Evolutionary conservation across 2,113 vertebrate genomes (phyloP), one percentile per base, ranked within the genome.

Genomic region (Xenus cinereus): DNA sequence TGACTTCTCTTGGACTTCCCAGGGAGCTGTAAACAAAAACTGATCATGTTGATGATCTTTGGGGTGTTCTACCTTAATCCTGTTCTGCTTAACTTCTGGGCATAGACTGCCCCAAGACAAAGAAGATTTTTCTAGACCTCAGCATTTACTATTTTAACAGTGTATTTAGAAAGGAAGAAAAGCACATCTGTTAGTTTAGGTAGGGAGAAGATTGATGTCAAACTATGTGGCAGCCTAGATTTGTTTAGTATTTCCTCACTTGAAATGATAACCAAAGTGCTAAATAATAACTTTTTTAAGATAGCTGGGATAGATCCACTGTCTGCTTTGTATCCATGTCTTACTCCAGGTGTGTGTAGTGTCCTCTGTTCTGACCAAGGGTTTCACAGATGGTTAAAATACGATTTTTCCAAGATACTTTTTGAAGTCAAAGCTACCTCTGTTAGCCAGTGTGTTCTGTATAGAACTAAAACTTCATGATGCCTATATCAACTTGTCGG

Each of bases 391-490:
- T n/a, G 24, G 32, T 84, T 69, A 60, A 91, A 92, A 71, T 35
- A 71, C 0, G 1, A 45, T 3, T 19, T 75, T 89, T 84, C 57
- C 57, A 75, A 53, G 35, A 17, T 75, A 39, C 7, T 79, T 89
- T 84, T 82, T 89, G 21, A 90, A 91, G 66, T 71, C 59, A 88
- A 91, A 95, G 45, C 96, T 96, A 95, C 89, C 89, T 96, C 95
- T 79, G 5, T 79, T 72, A 90, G 37, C 60, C 51, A 86, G 4
- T 7, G 3, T 10, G 28, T 37, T 93, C 54, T 72, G 30, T 50
- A 33, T 89, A 60, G 73, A 89, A 23, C 24, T 81, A 60, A 53
- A 92, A 71, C 60, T 67, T 67, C 39, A 39, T 74, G 16, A 18
- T 74, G 50, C 54, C 53, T 67, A 1, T 24, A 35, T 66, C 41